A percentile compares a stretch with the other conserved stretches of the same genome.
Conservation (phyloP, 2,797 vertebrate species). For the Serranus cabrilla region DNA sequence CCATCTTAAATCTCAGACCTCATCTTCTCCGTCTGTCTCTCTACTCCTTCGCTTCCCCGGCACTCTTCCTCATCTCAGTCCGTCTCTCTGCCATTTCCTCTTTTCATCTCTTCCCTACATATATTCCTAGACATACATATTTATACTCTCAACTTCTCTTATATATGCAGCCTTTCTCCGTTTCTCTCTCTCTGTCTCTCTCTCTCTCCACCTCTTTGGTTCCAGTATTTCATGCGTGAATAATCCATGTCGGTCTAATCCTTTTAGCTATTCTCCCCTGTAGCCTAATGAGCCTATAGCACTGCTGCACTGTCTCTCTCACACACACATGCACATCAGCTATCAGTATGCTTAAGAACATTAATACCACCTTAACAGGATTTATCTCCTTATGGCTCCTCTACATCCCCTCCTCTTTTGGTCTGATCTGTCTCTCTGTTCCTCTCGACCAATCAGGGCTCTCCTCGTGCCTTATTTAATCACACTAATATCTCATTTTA, state of each 20-base stretch:
- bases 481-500: slow-evolving; percentile 46
- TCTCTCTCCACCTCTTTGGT: slow-evolving; percentile 50
- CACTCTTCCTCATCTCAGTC: slow-evolving; percentile 18
- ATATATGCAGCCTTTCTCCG: slow-evolving; percentile 26
- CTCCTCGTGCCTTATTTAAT: slow-evolving; percentile 40
- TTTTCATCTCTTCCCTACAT: slow-evolving; percentile 26
- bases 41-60: neutral
- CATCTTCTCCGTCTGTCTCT: slow-evolving; percentile 28
- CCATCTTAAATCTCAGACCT: slow-evolving; percentile 62
- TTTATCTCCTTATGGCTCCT: slow-evolving; percentile 57
- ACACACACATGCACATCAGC: slow-evolving; percentile 32
- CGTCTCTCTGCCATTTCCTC: slow-evolving; percentile 21
- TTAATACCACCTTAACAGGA: slow-evolving; percentile 73
- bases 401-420: slow-evolving; percentile 4
- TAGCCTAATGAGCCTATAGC: slow-evolving; percentile 76
- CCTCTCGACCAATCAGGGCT: slow-evolving; percentile 12
- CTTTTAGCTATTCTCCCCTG: slow-evolving; percentile 77
- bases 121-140: slow-evolving; percentile 64
- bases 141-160: slow-evolving; percentile 63
- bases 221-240: slow-evolving; percentile 73
- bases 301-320: slow-evolving; percentile 26
- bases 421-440: slow-evolving; percentile 11
- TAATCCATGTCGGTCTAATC: slow-evolving; percentile 78
- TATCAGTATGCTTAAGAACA: slow-evolving; percentile 64
- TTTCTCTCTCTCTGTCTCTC: slow-evolving; percentile 17